Percentiles rank a stretch among this genome's conserved stretches.
Evolutionary conservation across 2,888 invertebrate genomes (phyloP).

Genomic region (Nemoura dubitans): DNA sequence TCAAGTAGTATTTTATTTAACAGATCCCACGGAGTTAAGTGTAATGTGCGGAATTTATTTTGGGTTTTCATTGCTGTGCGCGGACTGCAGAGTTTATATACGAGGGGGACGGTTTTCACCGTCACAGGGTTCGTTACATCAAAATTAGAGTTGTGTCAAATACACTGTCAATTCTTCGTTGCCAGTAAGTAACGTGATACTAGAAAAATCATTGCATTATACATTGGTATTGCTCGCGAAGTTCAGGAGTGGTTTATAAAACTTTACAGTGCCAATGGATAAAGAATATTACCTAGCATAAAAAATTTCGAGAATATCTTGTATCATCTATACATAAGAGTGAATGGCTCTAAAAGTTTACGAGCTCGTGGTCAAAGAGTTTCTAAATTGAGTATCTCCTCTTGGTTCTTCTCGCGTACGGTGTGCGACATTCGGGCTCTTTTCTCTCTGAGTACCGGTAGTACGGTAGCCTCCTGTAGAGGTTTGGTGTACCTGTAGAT

Average conservation of each 20-base stretch:
- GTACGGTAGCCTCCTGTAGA: no score
- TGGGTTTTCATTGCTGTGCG: not conserved
- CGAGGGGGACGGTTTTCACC: not conserved
- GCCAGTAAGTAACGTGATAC: not conserved
- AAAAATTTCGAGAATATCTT: not conserved
- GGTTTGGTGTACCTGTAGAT: no score
- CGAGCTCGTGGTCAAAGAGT: slow-evolving; percentile 7
- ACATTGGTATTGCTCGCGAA: not conserved
- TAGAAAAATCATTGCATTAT: not conserved
- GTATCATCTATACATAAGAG: not conserved
- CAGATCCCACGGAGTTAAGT: not conserved
- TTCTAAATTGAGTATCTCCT: not conserved
- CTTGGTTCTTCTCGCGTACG: not conserved
- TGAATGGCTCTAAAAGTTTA: not conserved
- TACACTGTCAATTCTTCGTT: not conserved
- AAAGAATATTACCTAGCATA: not conserved
- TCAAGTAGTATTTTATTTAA: not conserved
- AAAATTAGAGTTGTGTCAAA: not conserved
- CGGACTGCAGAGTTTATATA: not conserved
- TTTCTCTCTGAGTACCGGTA: no score
- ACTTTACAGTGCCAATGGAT: not conserved
- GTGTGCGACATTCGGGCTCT: not conserved
- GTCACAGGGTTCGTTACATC: not conserved
- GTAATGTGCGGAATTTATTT: not conserved
- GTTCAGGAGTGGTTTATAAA: not conserved